A percentile compares a stretch with the other conserved stretches of the same genome.
phyloP scores from a whole-genome alignment of 2,797 vertebrate genomes.

The Columba guinea region DNA sequence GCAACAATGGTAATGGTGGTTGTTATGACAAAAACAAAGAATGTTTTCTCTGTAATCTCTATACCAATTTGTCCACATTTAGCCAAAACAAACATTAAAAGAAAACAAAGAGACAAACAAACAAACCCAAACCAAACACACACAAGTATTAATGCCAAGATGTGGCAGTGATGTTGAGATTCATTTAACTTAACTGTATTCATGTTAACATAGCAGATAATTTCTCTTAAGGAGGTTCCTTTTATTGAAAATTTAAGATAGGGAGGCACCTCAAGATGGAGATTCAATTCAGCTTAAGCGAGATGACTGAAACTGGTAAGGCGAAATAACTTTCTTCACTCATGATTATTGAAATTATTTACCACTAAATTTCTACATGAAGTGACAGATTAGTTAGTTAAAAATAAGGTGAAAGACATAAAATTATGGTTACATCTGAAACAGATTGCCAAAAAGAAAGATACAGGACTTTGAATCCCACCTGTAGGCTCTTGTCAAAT shows the following conservation, averaged over 20 bases:
- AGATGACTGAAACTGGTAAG: neutral
- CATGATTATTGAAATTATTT: conserved; percentile 9
- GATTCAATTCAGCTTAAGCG: neutral
- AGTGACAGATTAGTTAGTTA: neutral
- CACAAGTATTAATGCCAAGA: neutral
- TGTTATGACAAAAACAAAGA: neutral
- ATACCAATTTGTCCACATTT: neutral
- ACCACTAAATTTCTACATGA: neutral
- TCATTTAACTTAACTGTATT: neutral
- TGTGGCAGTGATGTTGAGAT: neutral
- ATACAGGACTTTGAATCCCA: neutral
- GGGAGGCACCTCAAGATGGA: neutral
- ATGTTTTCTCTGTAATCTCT: neutral
- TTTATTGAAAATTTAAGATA: neutral
- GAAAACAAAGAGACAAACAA: neutral
- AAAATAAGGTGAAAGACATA: neutral
- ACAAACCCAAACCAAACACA: neutral
- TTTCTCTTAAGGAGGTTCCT: neutral
- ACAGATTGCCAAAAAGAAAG: neutral
- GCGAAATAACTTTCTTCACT: neutral
- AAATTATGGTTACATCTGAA: neutral
- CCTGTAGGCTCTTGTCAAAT: neutral
- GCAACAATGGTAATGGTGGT: neutral
- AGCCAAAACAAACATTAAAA: neutral
- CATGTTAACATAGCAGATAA: neutral